Evolutionary conservation across 2,113 vertebrate genomes (phyloP).

Genomic region (Urocynchramus pylzowi): DNA sequence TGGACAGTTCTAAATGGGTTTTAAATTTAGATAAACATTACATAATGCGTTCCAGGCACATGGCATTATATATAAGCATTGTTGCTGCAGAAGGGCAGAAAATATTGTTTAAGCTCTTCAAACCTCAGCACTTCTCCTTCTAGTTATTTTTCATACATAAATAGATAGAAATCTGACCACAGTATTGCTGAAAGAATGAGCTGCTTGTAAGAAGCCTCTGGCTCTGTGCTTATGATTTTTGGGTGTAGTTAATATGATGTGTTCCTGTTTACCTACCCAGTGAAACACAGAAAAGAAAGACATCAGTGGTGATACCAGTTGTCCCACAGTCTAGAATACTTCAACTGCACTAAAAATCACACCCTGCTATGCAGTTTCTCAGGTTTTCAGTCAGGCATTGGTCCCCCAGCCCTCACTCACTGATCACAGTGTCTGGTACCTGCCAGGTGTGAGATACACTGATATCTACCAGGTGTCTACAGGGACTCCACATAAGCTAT

Average conservation of each 20-base stretch:
- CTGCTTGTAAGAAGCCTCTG: neutral
- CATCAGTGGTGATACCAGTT: neutral
- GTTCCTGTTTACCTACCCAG: neutral
- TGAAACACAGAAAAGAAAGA: neutral
- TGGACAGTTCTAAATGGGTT: neutral
- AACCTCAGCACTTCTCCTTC: neutral
- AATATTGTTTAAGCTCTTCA: slow-evolving; percentile 9
- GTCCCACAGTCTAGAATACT: neutral
- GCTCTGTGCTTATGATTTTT: neutral
- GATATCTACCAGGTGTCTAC: rapidly evolving
- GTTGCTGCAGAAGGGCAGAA: neutral
- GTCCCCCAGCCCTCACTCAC: neutral
- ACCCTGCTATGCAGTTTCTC: neutral
- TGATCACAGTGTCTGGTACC: neutral
- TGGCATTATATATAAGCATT: neutral
- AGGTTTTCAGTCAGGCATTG: neutral
- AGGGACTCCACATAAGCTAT: neutral
- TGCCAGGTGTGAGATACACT: neutral
- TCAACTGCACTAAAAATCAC: neutral
- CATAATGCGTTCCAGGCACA: neutral
- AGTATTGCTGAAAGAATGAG: neutral
- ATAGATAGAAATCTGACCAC: neutral
- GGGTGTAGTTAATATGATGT: neutral
- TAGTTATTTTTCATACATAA: neutral
- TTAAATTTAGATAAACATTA: slow-evolving; percentile 30